phyloP scores from a whole-genome alignment of 2,888 invertebrate species.

The Abscondita cerata region DNA sequence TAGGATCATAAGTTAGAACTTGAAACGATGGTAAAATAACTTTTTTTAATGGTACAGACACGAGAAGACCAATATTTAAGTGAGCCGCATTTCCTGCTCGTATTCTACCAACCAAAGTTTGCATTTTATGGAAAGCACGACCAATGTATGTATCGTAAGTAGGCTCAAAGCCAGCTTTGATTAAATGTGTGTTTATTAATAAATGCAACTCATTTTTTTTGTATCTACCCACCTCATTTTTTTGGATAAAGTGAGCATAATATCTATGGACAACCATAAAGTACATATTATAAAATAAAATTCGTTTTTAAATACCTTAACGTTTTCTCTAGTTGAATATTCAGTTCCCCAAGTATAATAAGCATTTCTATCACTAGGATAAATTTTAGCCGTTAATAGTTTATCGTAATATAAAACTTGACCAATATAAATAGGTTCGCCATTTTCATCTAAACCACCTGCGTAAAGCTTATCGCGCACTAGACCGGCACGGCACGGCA shows the following conservation, averaged over 20 bases:
- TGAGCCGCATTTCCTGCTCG: not conserved
- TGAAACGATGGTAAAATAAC: not conserved
- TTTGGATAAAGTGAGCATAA: constrained; percentile 4
- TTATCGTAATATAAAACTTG: not conserved
- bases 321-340: not conserved
- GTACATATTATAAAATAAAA: no score
- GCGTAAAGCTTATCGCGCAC: no score
- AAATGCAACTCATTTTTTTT: not conserved
- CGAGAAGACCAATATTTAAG: not conserved
- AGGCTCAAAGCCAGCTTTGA: constrained; percentile 1
- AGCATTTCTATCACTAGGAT: not conserved
- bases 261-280: not conserved
- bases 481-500: no score
- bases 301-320: not conserved
- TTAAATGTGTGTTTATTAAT: not conserved
- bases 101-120: constrained; percentile 9
- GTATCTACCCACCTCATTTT: not conserved
- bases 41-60: not conserved
- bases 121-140: not conserved
- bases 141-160: constrained; percentile 1
- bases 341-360: constrained; percentile 1
- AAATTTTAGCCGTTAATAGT: constrained; percentile 2
- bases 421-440: constrained; percentile 5
- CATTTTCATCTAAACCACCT: constrained; percentile 2
- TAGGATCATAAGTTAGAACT: not conserved